Evolutionary conservation across 2,113 vertebrate genomes (phyloP).

Genomic region (Sakesphorus luctuosus): DNA sequence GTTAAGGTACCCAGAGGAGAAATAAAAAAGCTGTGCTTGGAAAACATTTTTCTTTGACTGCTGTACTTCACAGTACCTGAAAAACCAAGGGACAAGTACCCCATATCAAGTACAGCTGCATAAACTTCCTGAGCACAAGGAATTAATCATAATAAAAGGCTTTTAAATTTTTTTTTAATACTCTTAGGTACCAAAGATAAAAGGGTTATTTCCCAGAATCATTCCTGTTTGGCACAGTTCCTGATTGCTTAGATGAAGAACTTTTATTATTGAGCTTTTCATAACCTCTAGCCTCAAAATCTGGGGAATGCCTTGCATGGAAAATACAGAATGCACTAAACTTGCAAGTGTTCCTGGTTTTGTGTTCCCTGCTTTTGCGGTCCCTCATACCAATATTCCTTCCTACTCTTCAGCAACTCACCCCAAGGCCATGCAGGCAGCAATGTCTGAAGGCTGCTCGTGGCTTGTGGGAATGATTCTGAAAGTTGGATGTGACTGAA

Average conservation of each 20-base stretch:
- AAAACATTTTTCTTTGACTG: conserved; percentile 40
- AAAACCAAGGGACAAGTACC: neutral
- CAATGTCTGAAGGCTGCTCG: neutral
- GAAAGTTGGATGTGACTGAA: neutral
- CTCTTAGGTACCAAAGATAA: conserved; percentile 63
- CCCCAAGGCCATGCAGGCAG: neutral
- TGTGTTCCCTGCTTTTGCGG: conserved; percentile 8
- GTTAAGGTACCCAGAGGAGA: conserved; percentile 40
- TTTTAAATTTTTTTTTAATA: conserved; percentile 1
- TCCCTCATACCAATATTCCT: conserved; percentile 13
- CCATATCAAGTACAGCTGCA: conserved; percentile 45
- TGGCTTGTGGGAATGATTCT: neutral
- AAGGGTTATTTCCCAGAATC: conserved; percentile 61
- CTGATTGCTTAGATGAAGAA: conserved; percentile 32
- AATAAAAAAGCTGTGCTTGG: neutral
- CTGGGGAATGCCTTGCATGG: conserved; percentile 42
- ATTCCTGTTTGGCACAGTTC: conserved; percentile 24
- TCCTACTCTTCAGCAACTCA: neutral
- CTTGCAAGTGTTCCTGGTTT: conserved; percentile 20
- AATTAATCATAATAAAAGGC: conserved; percentile 60
- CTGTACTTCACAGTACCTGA: conserved; percentile 19
- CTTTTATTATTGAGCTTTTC: conserved; percentile 53
- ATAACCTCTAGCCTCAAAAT: conserved; percentile 64
- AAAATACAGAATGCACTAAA: conserved; percentile 27
- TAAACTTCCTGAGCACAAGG: conserved; percentile 58